Conservation (phyloP, 2,888 invertebrate species). For the Andrena flavipes region DNA sequence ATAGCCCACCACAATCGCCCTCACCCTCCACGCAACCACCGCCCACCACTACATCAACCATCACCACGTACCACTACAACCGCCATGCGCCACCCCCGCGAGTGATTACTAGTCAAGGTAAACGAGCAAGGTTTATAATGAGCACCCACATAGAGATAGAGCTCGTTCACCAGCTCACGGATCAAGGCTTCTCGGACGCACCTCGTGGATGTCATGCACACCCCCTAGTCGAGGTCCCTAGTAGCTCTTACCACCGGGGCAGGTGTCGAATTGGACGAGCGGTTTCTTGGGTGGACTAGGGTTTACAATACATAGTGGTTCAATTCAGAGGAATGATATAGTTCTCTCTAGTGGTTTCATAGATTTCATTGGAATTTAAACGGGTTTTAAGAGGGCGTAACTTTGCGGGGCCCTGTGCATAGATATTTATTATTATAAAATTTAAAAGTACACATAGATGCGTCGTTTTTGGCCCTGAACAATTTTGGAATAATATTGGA, state of each 20-base stretch:
- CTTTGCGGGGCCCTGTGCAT: no score
- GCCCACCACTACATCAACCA: slow-evolving; percentile 78
- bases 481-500: no score
- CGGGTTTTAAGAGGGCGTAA: no score
- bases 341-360: no score
- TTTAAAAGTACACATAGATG: no score
- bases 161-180: slow-evolving; percentile 63
- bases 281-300: neutral
- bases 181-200: slow-evolving; percentile 46
- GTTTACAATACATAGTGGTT: neutral
- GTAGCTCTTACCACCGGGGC: slow-evolving; percentile 1
- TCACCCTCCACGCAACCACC: slow-evolving; percentile 77
- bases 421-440: no score
- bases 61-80: slow-evolving; percentile 78
- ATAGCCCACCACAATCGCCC: slow-evolving; percentile 71
- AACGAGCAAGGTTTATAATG: slow-evolving; percentile 73
- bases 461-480: no score
- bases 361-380: no score
- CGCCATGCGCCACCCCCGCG: slow-evolving; percentile 75
- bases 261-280: neutral
- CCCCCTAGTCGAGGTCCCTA: slow-evolving; percentile 7
- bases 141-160: slow-evolving; percentile 63
- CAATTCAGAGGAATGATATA: no score
- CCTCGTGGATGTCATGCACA: slow-evolving; percentile 26
- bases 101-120: slow-evolving; percentile 82